Base-by-base conservation (phyloP, 2,797 vertebrate species). In the Sebastes matsubarae region DNA sequence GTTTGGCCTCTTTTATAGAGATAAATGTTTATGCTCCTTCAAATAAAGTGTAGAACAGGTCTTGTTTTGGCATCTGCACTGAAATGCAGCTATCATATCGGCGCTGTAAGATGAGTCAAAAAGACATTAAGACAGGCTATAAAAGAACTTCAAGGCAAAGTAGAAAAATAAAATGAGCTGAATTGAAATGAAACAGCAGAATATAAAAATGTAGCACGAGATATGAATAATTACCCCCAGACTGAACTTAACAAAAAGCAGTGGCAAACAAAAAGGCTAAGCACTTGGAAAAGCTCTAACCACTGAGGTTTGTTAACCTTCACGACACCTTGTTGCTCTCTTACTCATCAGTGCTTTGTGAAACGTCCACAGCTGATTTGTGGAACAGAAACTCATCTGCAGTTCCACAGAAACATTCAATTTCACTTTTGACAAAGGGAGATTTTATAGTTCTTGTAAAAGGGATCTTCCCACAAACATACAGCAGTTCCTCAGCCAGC, bases 351-450 rank as follows among this genome's bases (percentile, higher is more conserved):
- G 27, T 27, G 65, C n/a, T 52, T 52, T 34, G 46, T 66, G 5
- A 30, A 32, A 32, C 18, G 3, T 18, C 13, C n/a, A 25, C 27
- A 55, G 13, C n/a, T 76, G 55, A 55, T 75, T 77, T 68, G 14
- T 36, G 63, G 25, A 82, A 77, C 68, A 79, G 85, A 80, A 85
- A 81, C 58, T 81, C 18, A 3, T 16, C n/a, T 67, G 7, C 32
- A 12, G 5, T 72, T 80, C 29, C 66, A 81, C 38, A 67, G 67
- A 84, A 85, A 77, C 8, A 18, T 46, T 1, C 7, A 9, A 8
- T 72, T 42, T 55, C 52, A 59, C 16, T 55, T 61, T 54, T 61
- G n/a, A 55, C 22, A 46, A 54, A 72, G 77, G 60, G 61, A 72
- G n/a, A 38, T 74, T 80, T 82, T 2, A 46, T 22, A 22, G 5